These are phyloP conservation scores for Odontomyia ornata DNA, from an alignment of 2,888 invertebrate genomes.

Conservation along the genomic window DNA sequence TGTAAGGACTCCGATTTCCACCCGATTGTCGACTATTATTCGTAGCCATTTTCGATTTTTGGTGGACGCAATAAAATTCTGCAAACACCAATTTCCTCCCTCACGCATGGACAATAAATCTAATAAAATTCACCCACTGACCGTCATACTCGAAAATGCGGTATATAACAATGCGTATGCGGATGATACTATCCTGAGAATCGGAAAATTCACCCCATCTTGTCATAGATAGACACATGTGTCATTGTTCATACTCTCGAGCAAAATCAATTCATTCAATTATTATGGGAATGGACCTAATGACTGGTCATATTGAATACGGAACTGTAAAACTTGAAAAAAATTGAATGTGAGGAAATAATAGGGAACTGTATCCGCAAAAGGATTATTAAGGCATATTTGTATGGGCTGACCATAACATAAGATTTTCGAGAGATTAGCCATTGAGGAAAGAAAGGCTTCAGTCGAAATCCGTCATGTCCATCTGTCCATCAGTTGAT, in stretches of 20 bases:
- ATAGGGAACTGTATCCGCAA: slow-evolving; percentile 37
- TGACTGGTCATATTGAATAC: slow-evolving; percentile 47
- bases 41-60: no score
- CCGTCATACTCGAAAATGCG: no score
- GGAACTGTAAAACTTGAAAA: slow-evolving; percentile 41
- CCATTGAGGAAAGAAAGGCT: slow-evolving; percentile 45
- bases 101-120: no score
- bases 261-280: slow-evolving; percentile 18
- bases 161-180: no score
- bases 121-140: no score
- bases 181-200: no score
- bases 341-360: slow-evolving; percentile 41
- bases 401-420: slow-evolving; percentile 56
- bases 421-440: slow-evolving; percentile 52
- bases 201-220: no score
- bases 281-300: slow-evolving; percentile 28
- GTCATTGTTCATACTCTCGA: background rate
- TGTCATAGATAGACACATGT: background rate
- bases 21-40: no score
- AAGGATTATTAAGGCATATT: slow-evolving; percentile 53
- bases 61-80: no score
- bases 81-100: no score
- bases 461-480: slow-evolving; percentile 43
- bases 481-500: slow-evolving; percentile 48
- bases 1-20: no score